Base-by-base conservation (phyloP, 2,797 vertebrate genomes). In the Pangasius krempfi region DNA sequence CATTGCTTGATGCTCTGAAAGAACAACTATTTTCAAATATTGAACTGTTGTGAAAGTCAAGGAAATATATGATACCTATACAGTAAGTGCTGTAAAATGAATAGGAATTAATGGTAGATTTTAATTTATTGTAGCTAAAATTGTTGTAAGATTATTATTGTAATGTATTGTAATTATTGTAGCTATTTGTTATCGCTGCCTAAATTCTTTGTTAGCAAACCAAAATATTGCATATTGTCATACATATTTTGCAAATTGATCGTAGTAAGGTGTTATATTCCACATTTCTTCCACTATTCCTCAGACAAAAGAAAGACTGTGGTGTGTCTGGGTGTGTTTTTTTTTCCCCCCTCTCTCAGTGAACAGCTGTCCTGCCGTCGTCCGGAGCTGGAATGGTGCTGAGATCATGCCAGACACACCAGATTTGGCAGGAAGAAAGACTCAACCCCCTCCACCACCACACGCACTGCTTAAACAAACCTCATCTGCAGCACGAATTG, bases 311-410 rank as follows among this genome's bases (percentile, higher is more conserved):
- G 12, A 44, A 62, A 27, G 56, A 37, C 10, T n/a, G n/a, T 52
- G 20, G 70, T 44, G 70, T 52, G 76, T 33, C n/a, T 78, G 50
- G 54, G 10, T 33, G 27, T 18, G 44, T n/a, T 78, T 13, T 16
- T 78, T 13, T 16, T 9, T 9, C 2, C 16, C 60, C 81, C 16
- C 60, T 60, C 62, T 66, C 60, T 93, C 89, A 93, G 90, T 91
- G 94, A 96, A 95, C 95, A 95, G 94, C 95, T 95, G 95, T 93
- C 94, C 92, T 85, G 92, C 94, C 92, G 93, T 95, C 92, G 90
- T 93, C 90, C 91, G 92, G 86, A 92, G 92, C 92, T 86, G 93
- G 91, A 88, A 91, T 44, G 91, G 85, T 87, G 89, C 92, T 92
- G 92, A 94, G 91, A 92, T 92, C 92, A 93, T 93, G 93, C 94